Conservation (phyloP, 37 sponge, comb jelly and placozoan species). For the Axinella damicornis region DNA sequence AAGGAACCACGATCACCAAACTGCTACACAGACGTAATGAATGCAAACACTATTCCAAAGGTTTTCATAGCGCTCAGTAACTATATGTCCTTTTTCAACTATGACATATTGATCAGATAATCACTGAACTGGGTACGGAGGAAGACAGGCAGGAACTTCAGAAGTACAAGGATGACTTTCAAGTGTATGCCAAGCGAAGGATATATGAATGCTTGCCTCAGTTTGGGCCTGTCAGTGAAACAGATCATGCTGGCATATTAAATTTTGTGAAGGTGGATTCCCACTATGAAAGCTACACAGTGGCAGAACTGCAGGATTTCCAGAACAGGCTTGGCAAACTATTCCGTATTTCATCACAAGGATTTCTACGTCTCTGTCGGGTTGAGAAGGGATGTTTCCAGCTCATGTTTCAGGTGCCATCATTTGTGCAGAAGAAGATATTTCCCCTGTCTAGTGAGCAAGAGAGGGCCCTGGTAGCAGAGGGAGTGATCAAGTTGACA, state of each 20-base stretch:
- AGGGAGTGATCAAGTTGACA: not conserved
- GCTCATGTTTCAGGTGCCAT: not conserved
- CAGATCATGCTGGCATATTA: not conserved
- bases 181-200: conserved; percentile 7
- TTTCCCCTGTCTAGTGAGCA: conserved; percentile 13
- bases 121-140: not conserved
- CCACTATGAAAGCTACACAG: not conserved
- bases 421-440: not conserved
- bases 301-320: not conserved
- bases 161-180: not conserved
- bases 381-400: conserved; percentile 10
- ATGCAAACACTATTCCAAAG: no score
- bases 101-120: conserved; percentile 5
- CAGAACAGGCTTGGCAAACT: not conserved
- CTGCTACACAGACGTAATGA: no score
- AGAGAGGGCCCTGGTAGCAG: not conserved
- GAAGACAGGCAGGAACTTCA: not conserved
- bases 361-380: not conserved
- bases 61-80: not conserved
- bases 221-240: not conserved
- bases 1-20: no score
- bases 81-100: conserved; percentile 15
- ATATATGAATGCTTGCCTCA: conserved; percentile 9
- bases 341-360: not conserved
- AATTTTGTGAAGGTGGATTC: conserved; percentile 16